Evolutionary conservation across 2,888 invertebrate genomes (phyloP).

Genomic region (Onthophagus sagittarius): DNA sequence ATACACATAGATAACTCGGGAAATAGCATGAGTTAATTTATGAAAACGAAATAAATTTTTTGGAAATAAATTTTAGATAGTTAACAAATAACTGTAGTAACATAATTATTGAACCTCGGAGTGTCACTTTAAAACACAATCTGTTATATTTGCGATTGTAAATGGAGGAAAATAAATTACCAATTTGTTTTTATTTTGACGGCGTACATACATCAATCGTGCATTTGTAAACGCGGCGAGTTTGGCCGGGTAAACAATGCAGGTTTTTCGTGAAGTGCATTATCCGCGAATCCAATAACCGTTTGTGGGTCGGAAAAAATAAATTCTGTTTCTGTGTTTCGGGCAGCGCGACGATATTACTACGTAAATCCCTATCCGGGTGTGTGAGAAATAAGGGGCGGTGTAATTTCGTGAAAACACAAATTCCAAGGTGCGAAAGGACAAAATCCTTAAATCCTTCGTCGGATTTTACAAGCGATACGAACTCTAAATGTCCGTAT

Average conservation of each 20-base stretch:
- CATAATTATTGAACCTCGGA: neutral
- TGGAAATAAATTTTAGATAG: neutral
- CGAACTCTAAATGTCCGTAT: constrained; percentile 43
- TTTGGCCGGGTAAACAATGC: neutral
- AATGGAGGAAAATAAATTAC: neutral
- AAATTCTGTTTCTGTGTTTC: neutral
- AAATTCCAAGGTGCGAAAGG: constrained; percentile 5
- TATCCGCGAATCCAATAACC: neutral
- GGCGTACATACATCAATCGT: neutral
- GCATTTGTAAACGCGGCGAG: neutral
- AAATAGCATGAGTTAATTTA: too few relatives aligned
- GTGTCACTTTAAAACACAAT: neutral
- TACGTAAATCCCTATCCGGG: constrained; percentile 19
- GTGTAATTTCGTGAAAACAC: constrained; percentile 13
- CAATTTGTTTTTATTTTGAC: neutral
- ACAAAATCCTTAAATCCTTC: constrained; percentile 46
- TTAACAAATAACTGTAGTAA: neutral
- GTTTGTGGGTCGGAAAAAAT: neutral
- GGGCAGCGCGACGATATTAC: constrained; percentile 16
- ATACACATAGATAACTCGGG: too few relatives aligned
- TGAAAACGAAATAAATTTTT: too few relatives aligned
- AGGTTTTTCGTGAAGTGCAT: neutral
- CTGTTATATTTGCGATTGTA: neutral
- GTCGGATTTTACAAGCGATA: constrained; percentile 49
- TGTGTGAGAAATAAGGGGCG: constrained; percentile 11